phyloP scores from a whole-genome alignment of 2,888 invertebrate genomes.

The Hirtodrosophila cameraria region DNA sequence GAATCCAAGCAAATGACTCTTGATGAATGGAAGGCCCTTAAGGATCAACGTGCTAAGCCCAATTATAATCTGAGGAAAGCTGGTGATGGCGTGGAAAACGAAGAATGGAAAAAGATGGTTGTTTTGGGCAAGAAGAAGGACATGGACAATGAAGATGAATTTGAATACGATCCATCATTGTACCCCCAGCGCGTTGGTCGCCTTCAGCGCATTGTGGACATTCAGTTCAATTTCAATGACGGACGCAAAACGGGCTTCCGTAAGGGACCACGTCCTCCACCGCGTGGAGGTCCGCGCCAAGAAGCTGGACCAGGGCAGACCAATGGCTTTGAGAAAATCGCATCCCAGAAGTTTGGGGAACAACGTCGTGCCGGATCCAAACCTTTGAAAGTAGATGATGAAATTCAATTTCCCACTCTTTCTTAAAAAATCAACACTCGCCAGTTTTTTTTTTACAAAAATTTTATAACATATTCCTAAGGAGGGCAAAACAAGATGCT shows the following conservation, averaged over 20 bases:
- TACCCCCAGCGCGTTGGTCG: constrained; percentile 94
- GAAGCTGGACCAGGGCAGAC: constrained; percentile 56
- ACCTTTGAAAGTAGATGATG: constrained; percentile 96
- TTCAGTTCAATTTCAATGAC: constrained; percentile 94
- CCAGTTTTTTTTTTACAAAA: constrained; percentile 10
- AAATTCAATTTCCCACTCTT: constrained; percentile 97
- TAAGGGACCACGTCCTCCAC: constrained; percentile 86
- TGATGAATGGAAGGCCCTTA: constrained; percentile 96
- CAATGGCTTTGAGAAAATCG: constrained; percentile 76
- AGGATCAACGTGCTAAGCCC: constrained; percentile 91
- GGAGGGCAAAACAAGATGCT: constrained; percentile 33
- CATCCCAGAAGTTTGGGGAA: constrained; percentile 55
- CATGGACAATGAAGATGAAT: constrained; percentile 87
- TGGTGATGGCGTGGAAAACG: constrained; percentile 95
- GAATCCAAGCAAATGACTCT: constrained; percentile 94
- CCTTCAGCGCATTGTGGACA: constrained; percentile 93
- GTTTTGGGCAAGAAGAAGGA: constrained; percentile 89
- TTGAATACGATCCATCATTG: constrained; percentile 90
- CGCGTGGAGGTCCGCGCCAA: constrained; percentile 61
- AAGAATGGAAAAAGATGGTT: constrained; percentile 96
- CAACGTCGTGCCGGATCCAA: constrained; percentile 66
- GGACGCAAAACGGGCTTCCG: constrained; percentile 89
- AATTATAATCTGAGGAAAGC: constrained; percentile 96
- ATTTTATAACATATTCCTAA: constrained; percentile 34
- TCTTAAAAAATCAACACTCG: constrained; percentile 86